Percentiles rank a stretch among this genome's conserved stretches.
Conservation (phyloP, 2,797 vertebrate species). For the Sebastes alutus region DNA sequence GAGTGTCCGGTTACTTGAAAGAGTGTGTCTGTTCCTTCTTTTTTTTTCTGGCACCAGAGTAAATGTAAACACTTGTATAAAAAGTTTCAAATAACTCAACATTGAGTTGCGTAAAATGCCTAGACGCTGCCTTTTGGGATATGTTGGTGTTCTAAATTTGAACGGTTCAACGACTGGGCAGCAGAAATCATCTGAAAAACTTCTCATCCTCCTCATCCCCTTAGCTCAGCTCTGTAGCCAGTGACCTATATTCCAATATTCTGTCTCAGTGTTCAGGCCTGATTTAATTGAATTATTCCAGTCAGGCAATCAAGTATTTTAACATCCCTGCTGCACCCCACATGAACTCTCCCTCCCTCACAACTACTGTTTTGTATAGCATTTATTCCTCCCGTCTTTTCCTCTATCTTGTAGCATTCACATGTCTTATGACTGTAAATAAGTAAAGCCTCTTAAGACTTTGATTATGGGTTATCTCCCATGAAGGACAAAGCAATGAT, state of each 20-base stretch:
- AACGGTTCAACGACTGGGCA: not conserved
- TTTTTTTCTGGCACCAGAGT: not conserved
- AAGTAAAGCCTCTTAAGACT: conserved; percentile 42
- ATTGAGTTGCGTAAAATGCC: not conserved
- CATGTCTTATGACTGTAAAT: not conserved
- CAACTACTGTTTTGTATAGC: not conserved
- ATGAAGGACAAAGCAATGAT: conserved; percentile 16
- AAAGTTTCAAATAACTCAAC: not conserved
- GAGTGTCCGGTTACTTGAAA: not conserved
- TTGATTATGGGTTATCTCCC: conserved; percentile 24
- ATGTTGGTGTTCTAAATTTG: not conserved
- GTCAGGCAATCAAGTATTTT: conserved; percentile 26
- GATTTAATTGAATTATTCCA: conserved; percentile 65
- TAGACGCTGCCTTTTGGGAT: not conserved
- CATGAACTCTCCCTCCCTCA: not conserved
- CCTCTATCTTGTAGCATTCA: not conserved
- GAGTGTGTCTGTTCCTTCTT: not conserved
- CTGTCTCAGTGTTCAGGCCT: conserved; percentile 2
- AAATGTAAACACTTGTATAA: not conserved
- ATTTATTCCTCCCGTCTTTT: not conserved
- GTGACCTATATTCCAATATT: conserved; percentile 44
- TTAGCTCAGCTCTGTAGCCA: not conserved
- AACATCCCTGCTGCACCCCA: conserved; percentile 16
- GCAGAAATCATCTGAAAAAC: conserved; percentile 2
- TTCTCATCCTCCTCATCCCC: not conserved